Evolutionary conservation across 2,888 invertebrate species (phyloP).

Genomic region (Theretra japonica): DNA sequence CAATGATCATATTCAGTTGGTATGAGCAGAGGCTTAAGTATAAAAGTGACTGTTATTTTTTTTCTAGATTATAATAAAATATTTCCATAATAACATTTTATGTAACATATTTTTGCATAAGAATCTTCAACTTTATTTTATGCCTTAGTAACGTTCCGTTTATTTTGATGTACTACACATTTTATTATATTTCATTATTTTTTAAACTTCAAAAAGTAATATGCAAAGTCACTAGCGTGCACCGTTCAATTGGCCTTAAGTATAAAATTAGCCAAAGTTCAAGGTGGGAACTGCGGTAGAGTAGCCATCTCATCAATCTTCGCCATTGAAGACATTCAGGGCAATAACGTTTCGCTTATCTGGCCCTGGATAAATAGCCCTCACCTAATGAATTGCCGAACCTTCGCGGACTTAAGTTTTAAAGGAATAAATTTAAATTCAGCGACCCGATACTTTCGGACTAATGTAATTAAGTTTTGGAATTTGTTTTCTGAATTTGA

Average conservation of each 20-base stretch:
- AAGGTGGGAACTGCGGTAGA: neutral
- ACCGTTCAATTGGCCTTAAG: slow-evolving; percentile 15
- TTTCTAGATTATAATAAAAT: too few species aligned
- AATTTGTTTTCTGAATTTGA: too few species aligned
- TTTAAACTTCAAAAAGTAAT: neutral
- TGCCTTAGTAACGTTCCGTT: too few species aligned
- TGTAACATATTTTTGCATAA: too few species aligned
- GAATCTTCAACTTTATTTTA: too few species aligned
- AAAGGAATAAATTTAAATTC: slow-evolving; percentile 7
- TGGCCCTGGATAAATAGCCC: neutral
- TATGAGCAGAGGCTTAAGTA: too few species aligned
- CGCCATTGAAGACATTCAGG: slow-evolving; percentile 11
- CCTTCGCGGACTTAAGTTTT: neutral
- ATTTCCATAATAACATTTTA: too few species aligned
- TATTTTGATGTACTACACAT: too few species aligned
- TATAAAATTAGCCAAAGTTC: slow-evolving; percentile 17
- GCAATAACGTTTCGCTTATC: slow-evolving; percentile 11
- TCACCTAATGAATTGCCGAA: slow-evolving; percentile 3
- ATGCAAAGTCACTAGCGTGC: slow-evolving; percentile 4
- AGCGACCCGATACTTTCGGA: neutral
- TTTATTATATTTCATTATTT: neutral
- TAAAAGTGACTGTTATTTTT: too few species aligned
- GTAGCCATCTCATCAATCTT: slow-evolving; percentile 15
- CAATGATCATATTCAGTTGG: too few species aligned
- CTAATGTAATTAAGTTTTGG: neutral